These are phyloP conservation scores for Ursus arctos DNA, from an alignment of 2,113 vertebrate genomes.

Conservation along the genomic window DNA sequence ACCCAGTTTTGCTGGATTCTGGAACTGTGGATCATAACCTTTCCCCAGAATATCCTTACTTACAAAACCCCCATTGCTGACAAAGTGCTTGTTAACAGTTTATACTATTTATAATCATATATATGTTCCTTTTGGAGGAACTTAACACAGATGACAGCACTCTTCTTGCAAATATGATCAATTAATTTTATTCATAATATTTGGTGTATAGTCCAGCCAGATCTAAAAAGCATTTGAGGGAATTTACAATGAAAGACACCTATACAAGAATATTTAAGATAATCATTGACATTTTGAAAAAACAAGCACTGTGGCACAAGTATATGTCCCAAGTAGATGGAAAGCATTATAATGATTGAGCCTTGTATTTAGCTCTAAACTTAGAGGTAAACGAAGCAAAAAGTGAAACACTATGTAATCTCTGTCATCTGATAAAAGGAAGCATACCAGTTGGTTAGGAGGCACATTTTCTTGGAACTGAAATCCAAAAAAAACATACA, in stretches of 20 bases:
- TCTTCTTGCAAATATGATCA: background rate
- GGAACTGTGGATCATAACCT: slow-evolving; percentile 5
- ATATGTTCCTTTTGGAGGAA: background rate
- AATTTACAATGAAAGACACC: background rate
- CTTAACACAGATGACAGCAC: background rate
- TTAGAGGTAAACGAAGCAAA: background rate
- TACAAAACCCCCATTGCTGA: background rate
- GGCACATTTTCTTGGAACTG: slow-evolving; percentile 18
- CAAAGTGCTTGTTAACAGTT: background rate
- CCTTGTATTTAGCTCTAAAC: background rate
- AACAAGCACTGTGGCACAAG: background rate
- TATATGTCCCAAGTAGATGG: background rate
- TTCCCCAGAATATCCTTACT: background rate
- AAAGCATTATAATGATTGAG: background rate
- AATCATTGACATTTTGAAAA: background rate
- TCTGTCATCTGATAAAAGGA: background rate
- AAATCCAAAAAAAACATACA: background rate
- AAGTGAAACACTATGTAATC: background rate
- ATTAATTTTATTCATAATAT: slow-evolving; percentile 16
- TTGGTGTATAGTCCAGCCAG: background rate
- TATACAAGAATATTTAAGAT: background rate
- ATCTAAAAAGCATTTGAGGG: background rate
- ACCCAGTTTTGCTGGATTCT: background rate
- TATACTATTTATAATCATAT: background rate
- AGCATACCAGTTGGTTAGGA: background rate